Evolutionary conservation across 2,797 vertebrate species (phyloP).

Genomic region (Gymnopithys bicolor): DNA sequence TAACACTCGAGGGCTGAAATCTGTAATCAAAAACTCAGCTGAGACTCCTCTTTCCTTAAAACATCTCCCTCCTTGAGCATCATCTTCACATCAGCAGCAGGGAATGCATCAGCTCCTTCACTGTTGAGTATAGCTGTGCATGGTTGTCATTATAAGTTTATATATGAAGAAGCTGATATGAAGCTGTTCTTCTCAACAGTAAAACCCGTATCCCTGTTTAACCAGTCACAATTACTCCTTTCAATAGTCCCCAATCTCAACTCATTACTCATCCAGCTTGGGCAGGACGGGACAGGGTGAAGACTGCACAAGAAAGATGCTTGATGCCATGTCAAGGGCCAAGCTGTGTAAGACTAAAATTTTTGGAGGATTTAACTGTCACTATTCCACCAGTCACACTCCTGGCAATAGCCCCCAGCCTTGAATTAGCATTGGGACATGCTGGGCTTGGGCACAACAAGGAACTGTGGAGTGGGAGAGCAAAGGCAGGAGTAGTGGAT

Average conservation of each 20-base stretch:
- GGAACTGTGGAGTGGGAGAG: fast-evolving
- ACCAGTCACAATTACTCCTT: not conserved
- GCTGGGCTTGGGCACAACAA: not conserved
- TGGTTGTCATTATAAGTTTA: not conserved
- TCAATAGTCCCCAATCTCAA: not conserved
- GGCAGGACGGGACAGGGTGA: not conserved
- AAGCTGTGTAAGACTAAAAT: not conserved
- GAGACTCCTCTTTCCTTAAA: not conserved
- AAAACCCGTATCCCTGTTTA: not conserved
- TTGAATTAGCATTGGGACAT: not conserved
- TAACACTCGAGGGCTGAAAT: not conserved
- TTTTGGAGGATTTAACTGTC: not conserved
- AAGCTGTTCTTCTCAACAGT: not conserved
- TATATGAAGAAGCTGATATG: not conserved
- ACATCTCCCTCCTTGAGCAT: not conserved
- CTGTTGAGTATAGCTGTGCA: not conserved
- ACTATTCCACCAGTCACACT: not conserved
- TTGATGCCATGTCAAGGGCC: not conserved
- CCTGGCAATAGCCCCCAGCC: not conserved
- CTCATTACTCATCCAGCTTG: not conserved
- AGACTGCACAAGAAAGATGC: not conserved
- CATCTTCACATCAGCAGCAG: not conserved
- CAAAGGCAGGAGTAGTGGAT: not conserved
- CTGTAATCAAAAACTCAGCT: not conserved
- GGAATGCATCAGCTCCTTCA: not conserved